Conservation (phyloP, 2,797 vertebrate genomes). For the Zalophus californianus region DNA sequence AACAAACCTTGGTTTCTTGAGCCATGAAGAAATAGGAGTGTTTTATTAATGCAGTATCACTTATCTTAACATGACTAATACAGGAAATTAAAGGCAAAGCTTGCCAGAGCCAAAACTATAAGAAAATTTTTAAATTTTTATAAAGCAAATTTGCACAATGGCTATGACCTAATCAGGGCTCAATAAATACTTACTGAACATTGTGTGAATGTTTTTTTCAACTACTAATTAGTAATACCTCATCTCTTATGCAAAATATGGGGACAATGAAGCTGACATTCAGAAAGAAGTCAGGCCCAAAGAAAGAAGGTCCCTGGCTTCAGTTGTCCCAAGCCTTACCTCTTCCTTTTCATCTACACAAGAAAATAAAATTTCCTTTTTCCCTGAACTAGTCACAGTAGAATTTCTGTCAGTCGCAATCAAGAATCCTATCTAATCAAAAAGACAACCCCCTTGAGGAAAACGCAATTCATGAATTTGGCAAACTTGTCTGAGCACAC, state of each 20-base stretch:
- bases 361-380: neutral
- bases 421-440: neutral
- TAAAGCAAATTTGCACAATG: slow-evolving; percentile 10
- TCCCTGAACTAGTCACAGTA: neutral
- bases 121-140: neutral
- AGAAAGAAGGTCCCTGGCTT: neutral
- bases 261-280: neutral
- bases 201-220: neutral
- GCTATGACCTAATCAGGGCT: neutral
- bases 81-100: slow-evolving; percentile 31
- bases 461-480: neutral
- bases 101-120: slow-evolving; percentile 4
- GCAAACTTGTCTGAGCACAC: neutral
- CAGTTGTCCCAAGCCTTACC: neutral
- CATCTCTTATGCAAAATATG: neutral
- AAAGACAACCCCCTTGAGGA: neutral
- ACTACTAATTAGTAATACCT: neutral
- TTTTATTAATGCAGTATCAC: neutral
- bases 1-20: neutral
- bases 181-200: slow-evolving; percentile 44
- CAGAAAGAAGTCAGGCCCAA: neutral
- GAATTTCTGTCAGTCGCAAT: neutral
- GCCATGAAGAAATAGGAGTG: neutral
- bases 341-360: neutral
- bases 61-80: slow-evolving; percentile 18